phyloP scores from a whole-genome alignment of 2,797 vertebrate genomes.

The Pitangus sulphuratus region DNA sequence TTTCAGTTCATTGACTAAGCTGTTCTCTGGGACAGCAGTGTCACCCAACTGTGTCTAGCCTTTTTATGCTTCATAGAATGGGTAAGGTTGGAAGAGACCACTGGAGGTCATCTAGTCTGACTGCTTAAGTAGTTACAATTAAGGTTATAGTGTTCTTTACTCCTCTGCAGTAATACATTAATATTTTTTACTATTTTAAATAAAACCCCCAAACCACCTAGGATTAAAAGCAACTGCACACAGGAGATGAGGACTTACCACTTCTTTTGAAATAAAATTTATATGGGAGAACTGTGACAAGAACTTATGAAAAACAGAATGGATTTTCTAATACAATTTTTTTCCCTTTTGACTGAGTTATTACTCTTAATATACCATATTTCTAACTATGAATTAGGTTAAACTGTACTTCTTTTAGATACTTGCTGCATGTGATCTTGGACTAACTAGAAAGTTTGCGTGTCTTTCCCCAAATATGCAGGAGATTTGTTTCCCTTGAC shows the following conservation, averaged over 20 bases:
- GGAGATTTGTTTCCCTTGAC: not conserved
- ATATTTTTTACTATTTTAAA: not conserved
- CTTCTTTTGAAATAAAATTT: not conserved
- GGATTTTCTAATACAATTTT: not conserved
- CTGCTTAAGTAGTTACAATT: constrained; percentile 38
- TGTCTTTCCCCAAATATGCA: not conserved
- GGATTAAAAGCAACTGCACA: not conserved
- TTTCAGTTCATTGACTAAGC: constrained; percentile 60
- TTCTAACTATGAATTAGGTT: not conserved
- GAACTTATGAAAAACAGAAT: not conserved
- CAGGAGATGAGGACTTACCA: not conserved
- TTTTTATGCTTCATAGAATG: constrained; percentile 40
- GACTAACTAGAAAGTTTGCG: not conserved
- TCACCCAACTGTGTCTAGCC: constrained; percentile 36
- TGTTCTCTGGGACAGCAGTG: constrained; percentile 15
- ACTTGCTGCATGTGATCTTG: not conserved
- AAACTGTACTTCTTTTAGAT: not conserved
- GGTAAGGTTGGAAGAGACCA: not conserved
- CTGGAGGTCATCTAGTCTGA: not conserved
- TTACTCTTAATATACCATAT: not conserved
- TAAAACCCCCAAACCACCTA: not conserved
- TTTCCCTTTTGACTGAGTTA: not conserved
- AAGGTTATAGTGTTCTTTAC: constrained; percentile 2
- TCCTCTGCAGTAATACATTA: not conserved
- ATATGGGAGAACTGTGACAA: not conserved